Base-by-base conservation (phyloP, 2,888 invertebrate species). In the Hemaris fuciformis region DNA sequence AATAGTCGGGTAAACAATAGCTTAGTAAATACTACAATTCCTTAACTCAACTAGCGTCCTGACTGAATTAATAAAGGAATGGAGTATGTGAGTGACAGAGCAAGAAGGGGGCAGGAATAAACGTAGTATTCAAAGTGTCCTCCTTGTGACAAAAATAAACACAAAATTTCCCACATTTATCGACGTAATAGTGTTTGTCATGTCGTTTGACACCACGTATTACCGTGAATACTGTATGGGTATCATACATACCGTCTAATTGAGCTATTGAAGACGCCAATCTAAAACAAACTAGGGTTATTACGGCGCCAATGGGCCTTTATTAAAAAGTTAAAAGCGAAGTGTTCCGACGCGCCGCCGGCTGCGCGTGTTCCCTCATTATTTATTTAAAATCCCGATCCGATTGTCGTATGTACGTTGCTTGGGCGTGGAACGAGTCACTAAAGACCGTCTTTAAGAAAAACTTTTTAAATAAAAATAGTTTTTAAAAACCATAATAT, bases 381-480 rank as follows among this genome's bases (percentile, higher is more conserved):
- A 88, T 87, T 88, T 90, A 91, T 91, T 91, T 87, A 91, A 83
- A 86, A 74, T 61, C 80, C 74, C 76, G 80, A 88, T 88, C 85
- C 89, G 87, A 89, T 89, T 87, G 88, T 85, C 87, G 87, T 85
- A 80, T 83, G 85, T 85, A 80, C 79, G 70, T 69, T 73, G 68
- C 69, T 72, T 64, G 60, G 61, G 69, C 46, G 45, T 68, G 78
- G 74, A 65, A 20, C 63, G 81, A 79, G 72, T 67, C 10, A 61
- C 1, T 42, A 58, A 27, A 38, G 61, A 25, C 25, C 27, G 15
- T 22, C 15, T 57, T 34, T n/a, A 3, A 38, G 10, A 38, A n/a
- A n/a, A 3, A n/a, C 3, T 3, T 13, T 10, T 27, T 38, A 2
- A 41, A 3, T 41, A n/a, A 13, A 41, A 41, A n/a, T 41, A 4